These are phyloP conservation scores for Palythoa heliodiscus DNA, from an alignment of 92 coral and sea anemone genomes.

Conservation along the genomic window DNA sequence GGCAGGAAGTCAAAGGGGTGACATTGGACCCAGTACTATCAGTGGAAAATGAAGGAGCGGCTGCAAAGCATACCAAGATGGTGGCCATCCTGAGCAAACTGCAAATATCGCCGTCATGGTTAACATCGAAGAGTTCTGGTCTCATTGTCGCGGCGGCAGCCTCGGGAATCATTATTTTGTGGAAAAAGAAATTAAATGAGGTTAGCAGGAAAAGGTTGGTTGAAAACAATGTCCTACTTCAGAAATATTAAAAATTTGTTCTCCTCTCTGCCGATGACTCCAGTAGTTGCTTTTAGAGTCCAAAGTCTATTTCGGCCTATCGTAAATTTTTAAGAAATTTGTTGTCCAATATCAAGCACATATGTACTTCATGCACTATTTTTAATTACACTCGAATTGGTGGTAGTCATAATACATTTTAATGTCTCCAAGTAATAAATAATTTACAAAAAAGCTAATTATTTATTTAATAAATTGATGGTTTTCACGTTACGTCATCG, in stretches of 20 bases:
- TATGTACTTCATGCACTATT: too few species aligned
- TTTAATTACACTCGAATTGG: too few species aligned
- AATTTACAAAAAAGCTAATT: too few species aligned
- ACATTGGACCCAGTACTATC: background rate
- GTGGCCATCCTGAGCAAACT: conserved; percentile 34
- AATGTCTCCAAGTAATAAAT: too few species aligned
- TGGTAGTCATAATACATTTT: too few species aligned
- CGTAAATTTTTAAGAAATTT: too few species aligned
- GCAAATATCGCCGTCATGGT: conserved; percentile 21
- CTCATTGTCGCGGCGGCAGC: conserved; percentile 37
- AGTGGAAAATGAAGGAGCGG: conserved; percentile 10
- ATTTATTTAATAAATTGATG: too few species aligned
- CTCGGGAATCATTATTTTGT: conserved; percentile 38
- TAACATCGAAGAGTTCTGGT: conserved; percentile 42
- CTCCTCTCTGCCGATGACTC: background rate
- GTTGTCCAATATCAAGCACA: too few species aligned
- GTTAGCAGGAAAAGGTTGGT: conserved; percentile 36
- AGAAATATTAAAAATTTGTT: background rate
- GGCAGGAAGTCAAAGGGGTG: too few species aligned
- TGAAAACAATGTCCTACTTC: background rate
- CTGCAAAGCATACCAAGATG: conserved; percentile 39
- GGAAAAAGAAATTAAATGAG: conserved; percentile 39
- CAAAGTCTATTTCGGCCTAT: conserved; percentile 21
- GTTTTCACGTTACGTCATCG: too few species aligned
- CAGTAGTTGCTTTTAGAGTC: background rate